Evolutionary conservation across 1,140 invertebrate species (phyloP).

Genomic region (Ceratina japonica): DNA sequence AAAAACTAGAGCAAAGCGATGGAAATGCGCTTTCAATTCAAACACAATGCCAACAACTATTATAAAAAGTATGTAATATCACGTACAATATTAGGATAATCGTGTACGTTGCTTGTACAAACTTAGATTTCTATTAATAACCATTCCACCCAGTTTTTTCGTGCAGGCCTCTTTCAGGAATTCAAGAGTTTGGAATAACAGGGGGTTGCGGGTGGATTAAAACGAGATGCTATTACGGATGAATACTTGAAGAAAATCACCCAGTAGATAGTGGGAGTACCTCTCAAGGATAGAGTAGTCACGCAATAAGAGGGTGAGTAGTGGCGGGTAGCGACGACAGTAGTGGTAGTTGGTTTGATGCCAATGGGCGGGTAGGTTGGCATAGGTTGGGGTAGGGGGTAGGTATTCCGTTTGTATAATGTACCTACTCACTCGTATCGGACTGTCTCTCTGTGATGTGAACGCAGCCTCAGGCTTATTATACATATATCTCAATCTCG

Average conservation of each 20-base stretch:
- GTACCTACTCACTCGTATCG: constrained; percentile 69
- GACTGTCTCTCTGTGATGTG: constrained; percentile 63
- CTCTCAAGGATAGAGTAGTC: constrained; percentile 57
- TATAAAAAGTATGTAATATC: too few species aligned
- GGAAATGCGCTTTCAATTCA: too few species aligned
- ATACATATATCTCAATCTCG: constrained; percentile 67
- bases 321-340: constrained; percentile 34
- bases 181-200: not conserved
- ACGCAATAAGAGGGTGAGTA: constrained; percentile 56
- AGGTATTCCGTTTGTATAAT: constrained; percentile 70
- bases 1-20: too few species aligned
- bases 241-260: constrained; percentile 32
- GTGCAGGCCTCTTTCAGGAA: not conserved
- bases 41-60: too few species aligned
- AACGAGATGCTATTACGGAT: not conserved
- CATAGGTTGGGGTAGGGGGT: constrained; percentile 63
- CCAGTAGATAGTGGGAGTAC: constrained; percentile 47
- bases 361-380: constrained; percentile 67
- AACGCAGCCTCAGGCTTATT: constrained; percentile 71
- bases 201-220: too few species aligned
- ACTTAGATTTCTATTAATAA: too few species aligned
- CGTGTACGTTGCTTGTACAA: too few species aligned
- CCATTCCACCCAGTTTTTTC: too few species aligned
- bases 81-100: too few species aligned
- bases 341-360: constrained; percentile 64